A percentile compares a stretch with the other conserved stretches of the same genome.
Evolutionary conservation across 1,140 invertebrate species (phyloP).

Genomic region (Trichogramma pretiosum): DNA sequence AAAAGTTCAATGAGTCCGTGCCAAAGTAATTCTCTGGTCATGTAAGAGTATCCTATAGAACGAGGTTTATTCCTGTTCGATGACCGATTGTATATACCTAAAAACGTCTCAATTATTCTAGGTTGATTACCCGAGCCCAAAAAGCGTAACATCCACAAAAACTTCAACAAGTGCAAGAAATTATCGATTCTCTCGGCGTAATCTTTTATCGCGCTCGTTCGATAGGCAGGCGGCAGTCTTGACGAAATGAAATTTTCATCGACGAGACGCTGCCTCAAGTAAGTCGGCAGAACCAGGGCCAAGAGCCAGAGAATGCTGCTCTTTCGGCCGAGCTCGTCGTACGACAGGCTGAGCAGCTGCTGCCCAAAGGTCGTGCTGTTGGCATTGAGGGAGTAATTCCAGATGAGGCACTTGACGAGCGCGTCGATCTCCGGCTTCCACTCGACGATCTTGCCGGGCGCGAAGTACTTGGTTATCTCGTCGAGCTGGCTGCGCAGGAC

Average conservation of each 20-base stretch:
- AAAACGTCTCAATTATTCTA: constrained; percentile 29
- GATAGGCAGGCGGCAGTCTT: constrained; percentile 5
- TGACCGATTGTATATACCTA: constrained; percentile 31
- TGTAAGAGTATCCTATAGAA: constrained; percentile 42
- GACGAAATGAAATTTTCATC: constrained; percentile 18
- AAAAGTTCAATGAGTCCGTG: constrained; percentile 40
- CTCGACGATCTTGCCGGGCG: constrained; percentile 27
- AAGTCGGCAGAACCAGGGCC: constrained; percentile 28
- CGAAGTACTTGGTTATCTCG: constrained; percentile 29
- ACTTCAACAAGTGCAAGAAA: constrained; percentile 27
- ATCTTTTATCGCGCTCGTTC: constrained; percentile 19
- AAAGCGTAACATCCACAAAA: constrained; percentile 36
- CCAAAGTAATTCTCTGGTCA: constrained; percentile 43
- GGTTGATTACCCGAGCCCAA: constrained; percentile 36
- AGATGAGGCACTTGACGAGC: constrained; percentile 32
- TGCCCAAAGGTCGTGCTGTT: constrained; percentile 40
- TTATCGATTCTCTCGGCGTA: constrained; percentile 26
- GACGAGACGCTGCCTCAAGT: constrained; percentile 28
- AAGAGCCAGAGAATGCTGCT: constrained; percentile 36
- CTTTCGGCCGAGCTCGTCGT: constrained; percentile 27
- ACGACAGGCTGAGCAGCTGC: constrained; percentile 36
- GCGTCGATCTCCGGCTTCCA: constrained; percentile 39
- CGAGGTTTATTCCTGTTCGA: constrained; percentile 27
- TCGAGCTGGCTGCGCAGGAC: constrained; percentile 30
- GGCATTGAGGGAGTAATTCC: constrained; percentile 35